A percentile compares a stretch with the other conserved stretches of the same genome.
These are phyloP conservation scores for Otocyon megalotis DNA, from an alignment of 2,113 vertebrate genomes.

Conservation along the genomic window DNA sequence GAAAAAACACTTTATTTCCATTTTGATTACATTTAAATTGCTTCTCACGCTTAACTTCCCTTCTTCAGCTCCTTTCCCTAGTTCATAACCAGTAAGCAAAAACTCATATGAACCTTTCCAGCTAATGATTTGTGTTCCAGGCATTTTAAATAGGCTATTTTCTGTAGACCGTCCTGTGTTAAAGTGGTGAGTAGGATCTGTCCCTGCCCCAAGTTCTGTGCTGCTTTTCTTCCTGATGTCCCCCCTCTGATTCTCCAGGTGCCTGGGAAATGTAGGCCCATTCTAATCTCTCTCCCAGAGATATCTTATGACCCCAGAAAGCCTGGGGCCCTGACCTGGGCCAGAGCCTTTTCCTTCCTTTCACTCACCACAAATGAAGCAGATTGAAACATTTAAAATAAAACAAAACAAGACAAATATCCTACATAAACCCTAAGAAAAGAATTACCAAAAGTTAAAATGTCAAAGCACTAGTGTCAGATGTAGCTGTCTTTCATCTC, in stretches of 20 bases:
- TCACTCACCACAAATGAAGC: not conserved
- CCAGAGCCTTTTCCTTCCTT: not conserved
- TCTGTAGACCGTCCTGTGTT: not conserved
- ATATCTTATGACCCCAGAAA: not conserved
- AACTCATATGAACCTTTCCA: not conserved
- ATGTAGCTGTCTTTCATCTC: not conserved
- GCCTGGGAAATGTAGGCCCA: not conserved
- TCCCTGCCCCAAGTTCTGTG: not conserved
- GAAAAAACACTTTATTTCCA: not conserved
- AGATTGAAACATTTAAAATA: not conserved
- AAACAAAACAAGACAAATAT: not conserved
- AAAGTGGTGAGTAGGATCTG: not conserved
- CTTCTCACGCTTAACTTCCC: not conserved
- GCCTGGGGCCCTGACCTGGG: not conserved
- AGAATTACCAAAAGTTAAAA: not conserved
- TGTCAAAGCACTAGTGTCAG: not conserved
- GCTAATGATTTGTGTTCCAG: not conserved
- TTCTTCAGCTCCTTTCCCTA: not conserved
- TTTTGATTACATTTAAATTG: conserved; percentile 33
- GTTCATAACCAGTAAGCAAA: not conserved
- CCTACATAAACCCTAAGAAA: not conserved
- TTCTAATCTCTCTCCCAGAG: not conserved
- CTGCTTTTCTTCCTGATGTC: not conserved
- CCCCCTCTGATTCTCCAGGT: not conserved
- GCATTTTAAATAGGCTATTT: not conserved